Base-by-base conservation (phyloP, 2,888 invertebrate species). In the Mesochorus sp. region DNA sequence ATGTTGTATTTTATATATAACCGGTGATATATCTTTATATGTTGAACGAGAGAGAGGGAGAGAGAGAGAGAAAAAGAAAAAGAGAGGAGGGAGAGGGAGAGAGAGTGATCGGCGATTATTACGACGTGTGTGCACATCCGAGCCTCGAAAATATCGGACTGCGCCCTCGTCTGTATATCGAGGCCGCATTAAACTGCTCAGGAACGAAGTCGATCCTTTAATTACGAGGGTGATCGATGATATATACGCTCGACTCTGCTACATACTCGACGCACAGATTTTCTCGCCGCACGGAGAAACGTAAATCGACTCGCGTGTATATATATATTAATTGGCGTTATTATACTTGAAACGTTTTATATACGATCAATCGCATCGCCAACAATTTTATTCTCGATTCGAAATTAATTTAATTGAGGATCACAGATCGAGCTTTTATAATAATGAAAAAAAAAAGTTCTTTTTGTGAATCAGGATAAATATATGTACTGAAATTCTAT, bases 201-300 rank as follows among this genome's bases (percentile, higher is more conserved):
- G 28, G 47, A 61, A 59, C 24, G 31, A 26, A 67, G 57, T 31
- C 44, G 73, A 80, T 77, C 74, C 66, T 66, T 79, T 77, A 80
- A 80, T 81, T 81, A 81, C 57, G 72, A 64, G 72, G 26, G 64
- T 76, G 79, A 81, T 79, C 72, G 75, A 75, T 72, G 67, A 28
- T 24, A 39, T n/a, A n/a, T 28, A n/a, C 10, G n/a, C 26, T 68
- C 76, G 37, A 42, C 64, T 77, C 47, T 57, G 26, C 59, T 59
- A n/a, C 61, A 3, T 19, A 44, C 47, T 57, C 21, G 10, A 51
- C 24, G 10, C n/a, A 44, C n/a, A n/a, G n/a, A n/a, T n/a, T 47
- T 14, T 37, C 8, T 37, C 51, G 17, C 10, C 42, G n/a, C 1
- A 47, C n/a, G 19, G 8, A 61, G 44, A 76, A 14, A 34, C 61